Conservation (phyloP, 2,888 invertebrate genomes). For the Rhopalosiphum nymphaeae region DNA sequence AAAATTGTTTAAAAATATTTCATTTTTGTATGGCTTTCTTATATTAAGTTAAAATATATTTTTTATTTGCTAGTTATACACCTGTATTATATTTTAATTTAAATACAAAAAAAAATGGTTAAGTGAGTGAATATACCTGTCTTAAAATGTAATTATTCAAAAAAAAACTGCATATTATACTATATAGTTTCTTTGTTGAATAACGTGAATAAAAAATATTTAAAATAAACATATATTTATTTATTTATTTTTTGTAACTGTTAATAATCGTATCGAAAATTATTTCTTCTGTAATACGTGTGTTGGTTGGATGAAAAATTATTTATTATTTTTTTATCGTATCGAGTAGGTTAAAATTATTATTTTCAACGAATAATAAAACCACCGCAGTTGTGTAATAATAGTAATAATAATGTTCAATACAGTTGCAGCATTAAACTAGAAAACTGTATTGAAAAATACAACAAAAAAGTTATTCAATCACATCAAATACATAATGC, state of each 20-base stretch:
- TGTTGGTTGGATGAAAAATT: neutral
- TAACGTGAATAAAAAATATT: neutral
- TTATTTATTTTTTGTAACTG: neutral
- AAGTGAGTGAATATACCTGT: neutral
- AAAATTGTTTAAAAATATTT: neutral
- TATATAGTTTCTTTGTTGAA: neutral
- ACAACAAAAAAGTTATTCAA: neutral
- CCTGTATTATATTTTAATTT: neutral
- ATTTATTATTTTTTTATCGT: neutral
- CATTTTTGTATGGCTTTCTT: neutral
- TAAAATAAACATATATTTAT: neutral
- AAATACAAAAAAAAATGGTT: neutral
- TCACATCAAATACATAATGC: neutral
- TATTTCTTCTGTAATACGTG: neutral
- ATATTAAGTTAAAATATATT: neutral
- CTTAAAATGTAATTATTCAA: neutral
- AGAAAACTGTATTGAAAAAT: neutral
- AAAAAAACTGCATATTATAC: neutral
- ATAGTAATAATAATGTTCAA: neutral
- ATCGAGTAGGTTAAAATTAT: neutral
- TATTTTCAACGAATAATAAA: neutral
- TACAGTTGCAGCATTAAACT: neutral
- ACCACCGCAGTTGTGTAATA: neutral
- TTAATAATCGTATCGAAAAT: neutral
- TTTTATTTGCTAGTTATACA: neutral